Evolutionary conservation across 2,113 vertebrate genomes (phyloP), one percentile per base, ranked within the genome.

Genomic region (Cyanoderma ruficeps): DNA sequence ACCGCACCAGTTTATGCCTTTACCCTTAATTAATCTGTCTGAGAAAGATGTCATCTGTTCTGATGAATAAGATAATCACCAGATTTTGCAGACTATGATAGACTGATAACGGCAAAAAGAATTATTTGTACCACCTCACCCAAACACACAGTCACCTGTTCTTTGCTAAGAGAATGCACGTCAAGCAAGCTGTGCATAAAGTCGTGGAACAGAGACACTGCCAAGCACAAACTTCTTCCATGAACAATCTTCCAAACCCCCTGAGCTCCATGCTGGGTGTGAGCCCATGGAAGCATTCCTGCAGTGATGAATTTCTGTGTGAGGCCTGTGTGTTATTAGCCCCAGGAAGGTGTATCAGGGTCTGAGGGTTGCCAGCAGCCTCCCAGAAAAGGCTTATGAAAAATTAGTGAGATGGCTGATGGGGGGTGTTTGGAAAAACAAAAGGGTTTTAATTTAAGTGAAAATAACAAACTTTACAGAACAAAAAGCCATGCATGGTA

Each of bases 11-110:
- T 21, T 75, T 84, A 42, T 47, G 42, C n/a, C 44, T 72, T 93
- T 94, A 72, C 41, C 49, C 35, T 77, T 85, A 91, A 85, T 96
- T 95, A 86, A 81, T 92, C 80, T 82, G 76, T 78, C 91, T 13
- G 2, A 78, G 85, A 70, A 77, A 87, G 49, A 70, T 89, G 44
- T 75, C 27, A 76, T 72, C 49, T 90, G 27, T 85, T 92, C 80
- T 56, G 75, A 90, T 46, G 69, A 94, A 52, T 64, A 81, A 39
- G 65, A 75, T 64, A 92, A 94, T 55, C 44, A 81, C 15, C 69
- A 81, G 68, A 74, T 77, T 93, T 88, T 63, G 21, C 80, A 78
- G 56, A 42, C 39, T 67, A 20, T 63, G 86, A 70, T 3, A 90
- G 82, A 86, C 37, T 60, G 71, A 70, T 53, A 95, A 84, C 13